Evolutionary conservation across 1,140 invertebrate genomes (phyloP).

Genomic region (Archivesica marissinica): DNA sequence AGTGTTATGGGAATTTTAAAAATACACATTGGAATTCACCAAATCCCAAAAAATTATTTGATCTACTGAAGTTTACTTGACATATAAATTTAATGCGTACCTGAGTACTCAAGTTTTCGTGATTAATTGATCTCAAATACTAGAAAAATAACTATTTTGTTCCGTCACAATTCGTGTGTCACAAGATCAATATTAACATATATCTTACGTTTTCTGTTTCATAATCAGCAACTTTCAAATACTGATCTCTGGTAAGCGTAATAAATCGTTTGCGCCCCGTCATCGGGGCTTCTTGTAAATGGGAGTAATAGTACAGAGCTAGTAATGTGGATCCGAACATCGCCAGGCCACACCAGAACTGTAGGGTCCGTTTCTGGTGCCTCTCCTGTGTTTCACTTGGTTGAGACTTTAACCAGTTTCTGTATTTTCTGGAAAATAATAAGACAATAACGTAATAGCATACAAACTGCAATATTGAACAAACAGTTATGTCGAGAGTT

Average conservation of each 20-base stretch:
- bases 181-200: too few species aligned
- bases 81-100: too few species aligned
- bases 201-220: conserved; percentile 81
- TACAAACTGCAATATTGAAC: neutral
- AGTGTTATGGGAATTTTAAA: too few species aligned
- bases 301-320: neutral
- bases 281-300: conserved; percentile 82
- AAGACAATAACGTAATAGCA: neutral
- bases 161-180: too few species aligned
- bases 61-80: too few species aligned
- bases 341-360: neutral
- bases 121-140: too few species aligned
- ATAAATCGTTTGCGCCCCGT: conserved; percentile 86
- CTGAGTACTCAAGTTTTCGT: too few species aligned
- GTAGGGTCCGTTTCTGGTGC: neutral
- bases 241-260: conserved; percentile 85
- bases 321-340: neutral
- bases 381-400: conserved; percentile 13
- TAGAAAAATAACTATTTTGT: too few species aligned
- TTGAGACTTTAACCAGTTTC: conserved; percentile 2
- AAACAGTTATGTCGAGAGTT: too few species aligned
- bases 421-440: neutral
- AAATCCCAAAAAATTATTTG: too few species aligned
- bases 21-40: too few species aligned
- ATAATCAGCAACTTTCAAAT: conserved; percentile 82